Base-by-base conservation (phyloP, 2,113 vertebrate genomes). In the Garra rufa region DNA sequence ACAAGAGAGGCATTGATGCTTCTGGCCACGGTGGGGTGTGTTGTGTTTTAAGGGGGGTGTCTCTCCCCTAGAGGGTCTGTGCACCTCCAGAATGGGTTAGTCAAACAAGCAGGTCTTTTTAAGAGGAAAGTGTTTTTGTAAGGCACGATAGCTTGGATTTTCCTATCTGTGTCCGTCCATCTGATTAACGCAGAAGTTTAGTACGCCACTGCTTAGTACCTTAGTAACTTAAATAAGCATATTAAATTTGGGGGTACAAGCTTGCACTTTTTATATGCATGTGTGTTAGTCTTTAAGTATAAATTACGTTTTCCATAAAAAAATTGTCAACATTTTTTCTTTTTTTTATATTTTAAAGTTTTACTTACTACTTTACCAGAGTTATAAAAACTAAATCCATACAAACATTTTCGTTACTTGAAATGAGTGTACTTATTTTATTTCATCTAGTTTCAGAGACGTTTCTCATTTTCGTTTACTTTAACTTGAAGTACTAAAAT, bases 71-170 rank as follows among this genome's bases (percentile, higher is more conserved):
- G 15, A 30, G 73, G 26, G 26, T 63, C n/a, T 63, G 59, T 48
- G 77, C 59, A 80, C 77, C 57, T 28, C 26, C 15, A 48, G 59
- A 19, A 26, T 80, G 43, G 59, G 59, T 48, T 67, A 80, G 57
- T 65, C 41, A 80, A 80, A 80, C 77, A 80, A 80, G 41, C 77
- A 48, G 17, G 43, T 80, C 59, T 80, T 80, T 78, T 28, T 21
- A 80, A 80, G 77, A 48, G 24, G 17, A 63, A 48, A 30, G 26
- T 67, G 59, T 80, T 80, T 67, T n/a, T 46, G 2, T 79, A 79
- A 79, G 52, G 13, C n/a, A 43, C 0, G 14, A 11, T 10, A 28
- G 19, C 21, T 30, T 67, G 30, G 8, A 48, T 65, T 43, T 28
- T 6, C 13, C 15, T 65, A 41, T 61, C 55, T 61, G 26, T n/a